Base-by-base conservation (phyloP, 2,113 vertebrate species). In the Petrocephalus microphthalmus region DNA sequence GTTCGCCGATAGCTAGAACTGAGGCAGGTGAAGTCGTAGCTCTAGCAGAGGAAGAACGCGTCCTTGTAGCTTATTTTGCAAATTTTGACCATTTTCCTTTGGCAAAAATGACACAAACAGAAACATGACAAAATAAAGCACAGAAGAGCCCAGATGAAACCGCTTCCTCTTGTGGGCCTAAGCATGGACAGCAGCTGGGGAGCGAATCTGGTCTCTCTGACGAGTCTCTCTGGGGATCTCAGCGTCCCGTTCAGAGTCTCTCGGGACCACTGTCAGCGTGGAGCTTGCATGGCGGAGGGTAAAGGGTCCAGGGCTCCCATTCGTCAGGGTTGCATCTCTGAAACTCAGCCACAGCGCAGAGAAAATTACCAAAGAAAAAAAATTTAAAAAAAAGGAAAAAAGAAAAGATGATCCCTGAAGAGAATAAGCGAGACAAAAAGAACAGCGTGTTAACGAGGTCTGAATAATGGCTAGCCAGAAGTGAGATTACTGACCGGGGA, bases 331-430 rank as follows among this genome's bases (percentile, higher is more conserved):
- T 92, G 91, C 93, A 91, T 95, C 93, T 95, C 92, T 93, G 93
- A 93, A 92, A 91, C 93, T 93, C 93, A 91, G 92, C 93, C 93
- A 93, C 93, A 90, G 93, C 92, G 94, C 93, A 92, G 92, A 86
- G 93, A n/a, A 91, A 90, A 89, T 87, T 88, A 87, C 89, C 86
- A 91, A 91, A 92, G 92, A 89, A 91, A 94, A 92, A 94, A 94
- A 90, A 13, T n/a, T n/a, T n/a, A 82, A 8, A 85, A 90, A 81
- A 88, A 91, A 3, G 74, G 25, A 67, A 13, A 78, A 13, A 49
- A 25, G 52, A 90, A 10, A 82, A 45, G 33, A 54, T 8, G 52
- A 8, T 85, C 56, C 56, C 85, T 86, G 56, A 19, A 19, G 2
- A 57, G 25, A 60, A 25, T 1, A 45, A 45, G 52, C 11, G 17